A percentile compares a stretch with the other conserved stretches of the same genome.
These are phyloP conservation scores for Dromiciops gliroides DNA, from an alignment of 2,113 vertebrate genomes.

Conservation along the genomic window DNA sequence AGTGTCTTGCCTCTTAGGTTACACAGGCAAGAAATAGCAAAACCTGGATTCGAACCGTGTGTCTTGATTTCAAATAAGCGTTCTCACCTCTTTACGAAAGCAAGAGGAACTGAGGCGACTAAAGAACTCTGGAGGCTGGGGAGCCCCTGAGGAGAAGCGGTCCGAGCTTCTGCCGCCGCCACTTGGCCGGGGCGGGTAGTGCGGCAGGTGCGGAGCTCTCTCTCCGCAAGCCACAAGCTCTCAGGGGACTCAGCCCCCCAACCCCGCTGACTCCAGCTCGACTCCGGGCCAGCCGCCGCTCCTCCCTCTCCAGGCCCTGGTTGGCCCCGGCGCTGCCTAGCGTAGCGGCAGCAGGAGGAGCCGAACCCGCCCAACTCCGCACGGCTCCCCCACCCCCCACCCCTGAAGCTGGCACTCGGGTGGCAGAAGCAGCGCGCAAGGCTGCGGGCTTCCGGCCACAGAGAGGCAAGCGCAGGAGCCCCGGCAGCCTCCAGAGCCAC, in stretches of 20 bases:
- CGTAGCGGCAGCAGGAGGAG: constrained; percentile 61
- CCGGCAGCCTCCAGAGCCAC: neutral
- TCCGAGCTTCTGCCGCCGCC: neutral
- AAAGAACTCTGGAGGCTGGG: neutral
- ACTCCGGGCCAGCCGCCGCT: constrained; percentile 5
- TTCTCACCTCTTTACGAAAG: neutral
- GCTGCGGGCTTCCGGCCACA: neutral
- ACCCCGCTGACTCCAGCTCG: neutral
- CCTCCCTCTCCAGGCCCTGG: constrained; percentile 58
- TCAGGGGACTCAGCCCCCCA: neutral
- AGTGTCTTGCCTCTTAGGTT: neutral
- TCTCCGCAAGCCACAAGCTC: neutral
- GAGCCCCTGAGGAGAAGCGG: fast-evolving
- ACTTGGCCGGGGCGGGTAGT: neutral
- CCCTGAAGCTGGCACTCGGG: neutral
- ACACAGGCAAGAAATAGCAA: neutral
- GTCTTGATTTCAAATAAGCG: neutral
- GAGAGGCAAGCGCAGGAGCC: neutral
- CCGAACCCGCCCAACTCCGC: constrained; percentile 47
- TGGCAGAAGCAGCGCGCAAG: neutral
- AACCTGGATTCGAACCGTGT: neutral
- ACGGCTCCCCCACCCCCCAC: neutral
- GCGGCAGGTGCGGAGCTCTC: neutral
- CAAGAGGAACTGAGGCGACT: neutral
- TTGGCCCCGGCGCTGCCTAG: constrained; percentile 57